These are phyloP conservation scores for Rhinogobius similis DNA, from an alignment of 2,113 vertebrate species.

Conservation along the genomic window DNA sequence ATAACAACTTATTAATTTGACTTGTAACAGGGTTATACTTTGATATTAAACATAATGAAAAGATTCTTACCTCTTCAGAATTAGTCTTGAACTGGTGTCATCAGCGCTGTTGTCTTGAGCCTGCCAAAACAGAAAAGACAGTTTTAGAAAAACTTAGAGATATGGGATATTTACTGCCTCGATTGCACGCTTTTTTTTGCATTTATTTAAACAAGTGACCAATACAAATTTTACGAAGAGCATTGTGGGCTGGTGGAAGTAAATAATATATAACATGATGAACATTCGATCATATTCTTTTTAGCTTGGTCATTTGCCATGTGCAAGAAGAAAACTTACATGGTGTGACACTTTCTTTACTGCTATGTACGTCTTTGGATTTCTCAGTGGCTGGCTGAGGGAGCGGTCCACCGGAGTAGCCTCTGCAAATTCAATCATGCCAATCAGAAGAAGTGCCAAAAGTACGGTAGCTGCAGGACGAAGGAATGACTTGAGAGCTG, in stretches of 20 bases:
- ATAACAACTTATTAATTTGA: not conserved
- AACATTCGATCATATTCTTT: too few species aligned
- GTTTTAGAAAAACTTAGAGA: not conserved
- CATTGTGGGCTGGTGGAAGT: too few species aligned
- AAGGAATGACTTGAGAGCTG: not conserved
- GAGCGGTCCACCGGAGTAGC: not conserved
- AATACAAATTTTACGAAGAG: not conserved
- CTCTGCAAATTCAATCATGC: slow-evolving; percentile 22
- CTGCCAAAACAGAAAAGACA: slow-evolving; percentile 23
- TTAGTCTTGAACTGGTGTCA: slow-evolving; percentile 38
- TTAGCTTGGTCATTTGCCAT: too few species aligned
- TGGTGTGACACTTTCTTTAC: slow-evolving; percentile 27
- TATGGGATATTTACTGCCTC: not conserved
- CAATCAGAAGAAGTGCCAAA: slow-evolving; percentile 56
- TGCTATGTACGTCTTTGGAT: not conserved
- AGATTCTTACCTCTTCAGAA: slow-evolving; percentile 34
- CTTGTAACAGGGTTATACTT: not conserved
- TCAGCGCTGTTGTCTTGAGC: slow-evolving; percentile 31
- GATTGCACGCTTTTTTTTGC: not conserved
- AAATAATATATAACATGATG: too few species aligned
- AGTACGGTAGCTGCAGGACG: not conserved
- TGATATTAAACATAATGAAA: not conserved
- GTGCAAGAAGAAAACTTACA: slow-evolving; percentile 40
- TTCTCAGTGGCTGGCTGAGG: slow-evolving; percentile 31
- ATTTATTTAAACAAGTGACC: not conserved